phyloP scores from a whole-genome alignment of 2,797 vertebrate species.

The Sciaenops ocellatus region DNA sequence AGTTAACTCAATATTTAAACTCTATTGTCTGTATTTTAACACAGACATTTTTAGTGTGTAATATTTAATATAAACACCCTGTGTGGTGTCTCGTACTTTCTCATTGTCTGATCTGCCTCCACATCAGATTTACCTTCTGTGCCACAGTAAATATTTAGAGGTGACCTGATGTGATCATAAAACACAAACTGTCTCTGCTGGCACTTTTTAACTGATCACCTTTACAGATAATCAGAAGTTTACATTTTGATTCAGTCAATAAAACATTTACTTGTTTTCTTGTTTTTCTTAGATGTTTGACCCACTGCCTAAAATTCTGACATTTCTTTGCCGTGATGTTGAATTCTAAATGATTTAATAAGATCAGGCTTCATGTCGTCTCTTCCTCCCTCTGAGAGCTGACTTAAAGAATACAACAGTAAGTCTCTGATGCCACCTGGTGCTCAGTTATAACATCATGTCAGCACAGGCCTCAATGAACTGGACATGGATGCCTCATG shows the following conservation, averaged over 20 bases:
- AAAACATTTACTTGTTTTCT: too few relatives aligned
- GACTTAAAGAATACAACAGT: not conserved
- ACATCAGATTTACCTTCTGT: not conserved
- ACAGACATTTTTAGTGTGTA: not conserved
- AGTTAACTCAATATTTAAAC: not conserved
- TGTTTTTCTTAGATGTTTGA: not conserved
- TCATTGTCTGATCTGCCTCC: not conserved
- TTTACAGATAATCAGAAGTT: not conserved
- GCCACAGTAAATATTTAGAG: not conserved
- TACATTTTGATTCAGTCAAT: not conserved
- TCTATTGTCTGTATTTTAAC: too few relatives aligned
- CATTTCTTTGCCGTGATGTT: not conserved
- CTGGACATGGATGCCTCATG: not conserved
- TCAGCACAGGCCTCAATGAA: too few relatives aligned
- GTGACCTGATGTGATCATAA: not conserved
- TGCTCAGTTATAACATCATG: not conserved
- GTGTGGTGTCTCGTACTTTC: not conserved
- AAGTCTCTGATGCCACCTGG: slow-evolving; percentile 55
- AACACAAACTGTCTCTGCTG: not conserved
- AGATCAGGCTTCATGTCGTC: not conserved
- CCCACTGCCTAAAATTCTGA: not conserved
- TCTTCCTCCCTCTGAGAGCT: not conserved
- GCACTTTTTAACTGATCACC: not conserved
- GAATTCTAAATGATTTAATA: not conserved
- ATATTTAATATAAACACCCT: not conserved